Evolutionary conservation across 2,888 invertebrate genomes (phyloP), one percentile per base, ranked within the genome.

Genomic region (Abscondita cerata): DNA sequence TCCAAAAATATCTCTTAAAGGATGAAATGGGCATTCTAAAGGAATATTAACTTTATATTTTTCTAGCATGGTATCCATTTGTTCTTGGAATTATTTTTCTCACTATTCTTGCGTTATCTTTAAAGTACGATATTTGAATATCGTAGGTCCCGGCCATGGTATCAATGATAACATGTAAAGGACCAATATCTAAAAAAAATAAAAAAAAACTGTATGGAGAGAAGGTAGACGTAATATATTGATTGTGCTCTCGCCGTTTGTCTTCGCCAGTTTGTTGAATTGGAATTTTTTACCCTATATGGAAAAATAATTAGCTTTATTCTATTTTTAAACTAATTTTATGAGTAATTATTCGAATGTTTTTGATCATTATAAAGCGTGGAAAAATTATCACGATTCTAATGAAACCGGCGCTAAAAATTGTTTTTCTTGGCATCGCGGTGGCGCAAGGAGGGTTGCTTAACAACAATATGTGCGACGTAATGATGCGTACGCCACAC

Each of bases 31-130:
- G 78, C 95, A 95, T 81, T 95, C 94, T 73, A 94, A 79, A 12
- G 95, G 95, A 70, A 95, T 81, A 76, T 89, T 89, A 61, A 93
- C 92, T 81, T 93, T 91, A 83, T 93, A 93, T 80, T 93, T 91
- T 76, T 93, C 93, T 81, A 95, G 83, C 64, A 95, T 90, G 95
- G 95, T 69, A 91, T 86, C 93, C 95, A 94, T 88, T 94, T 93
- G 86, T 89, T 92, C 81, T 93, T n/a, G n/a, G 91, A 74, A 95
- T 89, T 68, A 94, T 89, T 82, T 92, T 92, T 76, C 93, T 86
- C 67, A 95, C 94, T 72, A 94, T 88, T 76, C 93, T 88, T 70
- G 94, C 92, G 83, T 90, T 93, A 86, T 93, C 93, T 86, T 92
- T 87, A 73, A 92, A 92, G 78, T 93, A 93, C 72, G 92, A 89